These are phyloP conservation scores for Tragopan temminckii DNA, from an alignment of 2,797 vertebrate species.

Conservation along the genomic window DNA sequence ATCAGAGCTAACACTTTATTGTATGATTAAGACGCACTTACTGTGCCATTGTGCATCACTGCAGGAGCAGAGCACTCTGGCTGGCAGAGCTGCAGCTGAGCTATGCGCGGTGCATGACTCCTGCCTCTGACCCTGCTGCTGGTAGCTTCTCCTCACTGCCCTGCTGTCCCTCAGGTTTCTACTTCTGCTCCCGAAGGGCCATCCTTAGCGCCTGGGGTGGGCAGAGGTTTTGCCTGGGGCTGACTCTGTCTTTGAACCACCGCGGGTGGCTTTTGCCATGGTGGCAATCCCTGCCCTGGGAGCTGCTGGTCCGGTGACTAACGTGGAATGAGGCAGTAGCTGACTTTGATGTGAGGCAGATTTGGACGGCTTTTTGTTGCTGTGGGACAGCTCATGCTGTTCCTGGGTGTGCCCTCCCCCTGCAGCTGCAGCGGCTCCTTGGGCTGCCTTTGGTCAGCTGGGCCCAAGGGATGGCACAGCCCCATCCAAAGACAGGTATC, in stretches of 20 bases:
- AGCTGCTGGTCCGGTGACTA: accelerated
- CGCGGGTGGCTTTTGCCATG: accelerated
- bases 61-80: constrained; percentile 50
- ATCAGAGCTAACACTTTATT: constrained; percentile 85
- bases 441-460: too few species aligned
- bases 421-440: not conserved
- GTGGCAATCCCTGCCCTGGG: not conserved
- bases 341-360: not conserved
- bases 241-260: accelerated
- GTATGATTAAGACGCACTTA: constrained; percentile 78
- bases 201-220: accelerated
- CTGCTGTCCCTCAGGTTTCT: not conserved
- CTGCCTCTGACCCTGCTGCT: not conserved
- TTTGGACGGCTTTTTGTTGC: not conserved
- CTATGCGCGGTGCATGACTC: not conserved
- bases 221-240: not conserved
- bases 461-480: not conserved
- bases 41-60: constrained; percentile 58
- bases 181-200: not conserved
- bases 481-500: not conserved
- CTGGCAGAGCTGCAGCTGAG: not conserved
- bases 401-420: not conserved
- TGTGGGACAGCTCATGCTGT: not conserved
- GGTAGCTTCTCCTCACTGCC: not conserved
- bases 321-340: accelerated